These are phyloP conservation scores for Prorops nasuta DNA, from an alignment of 1,140 invertebrate genomes.

Conservation along the genomic window DNA sequence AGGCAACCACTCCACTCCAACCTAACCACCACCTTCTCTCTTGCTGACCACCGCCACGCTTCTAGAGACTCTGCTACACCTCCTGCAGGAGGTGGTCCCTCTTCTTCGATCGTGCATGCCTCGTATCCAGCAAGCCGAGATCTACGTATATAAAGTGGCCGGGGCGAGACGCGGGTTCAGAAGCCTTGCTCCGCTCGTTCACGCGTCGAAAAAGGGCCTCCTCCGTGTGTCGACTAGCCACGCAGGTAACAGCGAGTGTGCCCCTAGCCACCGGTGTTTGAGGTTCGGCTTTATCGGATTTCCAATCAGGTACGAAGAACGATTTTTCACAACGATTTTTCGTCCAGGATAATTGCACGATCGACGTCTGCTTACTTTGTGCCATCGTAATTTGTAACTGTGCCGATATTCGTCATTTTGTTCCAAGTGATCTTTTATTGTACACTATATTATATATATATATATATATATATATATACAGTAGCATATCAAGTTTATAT, in stretches of 20 bases:
- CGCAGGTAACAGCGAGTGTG: background rate
- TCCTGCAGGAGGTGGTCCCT: slow-evolving; percentile 37
- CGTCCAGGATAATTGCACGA: too few relatives aligned
- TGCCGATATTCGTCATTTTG: too few relatives aligned
- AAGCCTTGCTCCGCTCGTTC: slow-evolving; percentile 48
- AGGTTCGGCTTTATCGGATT: background rate
- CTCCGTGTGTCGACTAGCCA: background rate
- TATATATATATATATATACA: too few relatives aligned
- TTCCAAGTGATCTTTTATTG: too few relatives aligned
- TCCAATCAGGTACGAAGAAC: background rate
- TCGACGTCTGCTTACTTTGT: too few relatives aligned
- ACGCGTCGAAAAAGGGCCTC: slow-evolving; percentile 28
- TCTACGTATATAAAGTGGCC: slow-evolving; percentile 56
- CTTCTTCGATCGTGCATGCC: slow-evolving; percentile 13
- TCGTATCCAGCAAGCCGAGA: slow-evolving; percentile 39
- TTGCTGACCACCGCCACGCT: slow-evolving; percentile 24
- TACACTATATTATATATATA: too few relatives aligned
- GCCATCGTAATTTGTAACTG: too few relatives aligned
- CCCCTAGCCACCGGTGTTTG: background rate
- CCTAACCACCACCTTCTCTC: too few relatives aligned
- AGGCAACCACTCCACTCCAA: too few relatives aligned
- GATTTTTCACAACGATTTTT: too few relatives aligned
- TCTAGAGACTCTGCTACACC: slow-evolving; percentile 21
- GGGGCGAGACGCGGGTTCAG: slow-evolving; percentile 51
- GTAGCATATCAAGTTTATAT: too few relatives aligned